phyloP scores from a whole-genome alignment of 2,888 invertebrate species.

The Allolobophora icterica region DNA sequence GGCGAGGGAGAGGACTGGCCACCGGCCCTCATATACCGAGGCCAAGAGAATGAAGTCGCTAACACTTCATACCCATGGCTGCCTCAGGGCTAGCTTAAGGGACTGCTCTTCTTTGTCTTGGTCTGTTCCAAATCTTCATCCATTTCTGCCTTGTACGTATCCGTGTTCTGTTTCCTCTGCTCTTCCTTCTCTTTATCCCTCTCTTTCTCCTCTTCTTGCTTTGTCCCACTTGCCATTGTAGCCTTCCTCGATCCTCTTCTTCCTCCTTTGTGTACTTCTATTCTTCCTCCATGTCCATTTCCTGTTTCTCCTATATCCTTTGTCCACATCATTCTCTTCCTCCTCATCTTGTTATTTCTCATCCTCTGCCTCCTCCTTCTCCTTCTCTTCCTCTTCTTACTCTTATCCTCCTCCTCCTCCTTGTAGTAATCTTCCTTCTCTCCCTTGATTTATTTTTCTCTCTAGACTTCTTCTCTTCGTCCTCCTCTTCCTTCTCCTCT shows the following conservation, averaged over 20 bases:
- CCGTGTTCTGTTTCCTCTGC: background rate
- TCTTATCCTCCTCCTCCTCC: background rate
- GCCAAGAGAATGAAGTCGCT: too few relatives aligned
- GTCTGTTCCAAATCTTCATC: too few relatives aligned
- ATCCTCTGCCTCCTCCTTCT: background rate
- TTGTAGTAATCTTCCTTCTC: background rate
- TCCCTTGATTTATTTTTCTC: background rate
- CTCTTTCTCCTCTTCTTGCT: background rate
- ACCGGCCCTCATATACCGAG: too few relatives aligned
- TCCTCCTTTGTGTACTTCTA: background rate
- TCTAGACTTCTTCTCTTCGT: background rate
- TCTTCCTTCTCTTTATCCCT: background rate
- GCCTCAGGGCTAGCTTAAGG: too few relatives aligned
- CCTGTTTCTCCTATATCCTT: too few relatives aligned
- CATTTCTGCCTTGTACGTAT: too few relatives aligned
- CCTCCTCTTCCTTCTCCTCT: background rate
- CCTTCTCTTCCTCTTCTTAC: background rate
- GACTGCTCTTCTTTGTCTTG: too few relatives aligned
- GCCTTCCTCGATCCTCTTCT: background rate
- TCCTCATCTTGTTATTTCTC: background rate
- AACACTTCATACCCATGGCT: too few relatives aligned
- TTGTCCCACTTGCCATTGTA: too few relatives aligned
- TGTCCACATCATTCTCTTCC: too few relatives aligned
- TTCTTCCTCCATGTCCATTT: too few relatives aligned
- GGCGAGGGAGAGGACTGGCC: too few relatives aligned